Conservation (phyloP, 2,888 invertebrate species). For the Lasioglossum marginatum region DNA sequence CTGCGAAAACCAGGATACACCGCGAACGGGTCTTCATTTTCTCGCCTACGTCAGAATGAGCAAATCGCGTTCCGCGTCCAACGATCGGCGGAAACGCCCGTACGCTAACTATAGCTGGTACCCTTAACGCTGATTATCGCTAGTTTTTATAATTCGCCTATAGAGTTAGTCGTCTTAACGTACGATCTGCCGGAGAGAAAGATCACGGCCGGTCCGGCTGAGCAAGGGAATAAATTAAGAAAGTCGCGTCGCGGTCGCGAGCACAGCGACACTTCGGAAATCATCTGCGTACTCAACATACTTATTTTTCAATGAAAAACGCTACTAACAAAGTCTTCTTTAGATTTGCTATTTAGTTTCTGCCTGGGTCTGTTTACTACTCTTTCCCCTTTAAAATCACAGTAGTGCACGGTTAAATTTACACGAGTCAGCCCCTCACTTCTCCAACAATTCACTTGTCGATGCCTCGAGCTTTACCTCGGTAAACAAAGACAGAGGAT, state of each 20-base stretch:
- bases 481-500: not conserved
- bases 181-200: slow-evolving; percentile 60
- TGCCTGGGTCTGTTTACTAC: not conserved
- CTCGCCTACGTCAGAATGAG: slow-evolving; percentile 60
- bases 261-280: not conserved
- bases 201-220: slow-evolving; percentile 61
- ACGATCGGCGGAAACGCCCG: slow-evolving; percentile 66
- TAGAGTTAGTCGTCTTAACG: slow-evolving; percentile 62
- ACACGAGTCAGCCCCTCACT: not conserved
- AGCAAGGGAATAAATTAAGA: slow-evolving; percentile 67
- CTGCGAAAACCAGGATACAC: slow-evolving; percentile 40
- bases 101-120: slow-evolving; percentile 74
- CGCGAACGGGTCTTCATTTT: slow-evolving; percentile 36
- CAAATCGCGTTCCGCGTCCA: slow-evolving; percentile 48
- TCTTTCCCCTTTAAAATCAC: not conserved
- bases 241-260: slow-evolving; percentile 43
- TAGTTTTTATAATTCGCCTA: slow-evolving; percentile 73
- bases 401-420: not conserved
- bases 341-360: not conserved
- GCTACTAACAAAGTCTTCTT: not conserved
- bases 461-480: too few relatives aligned
- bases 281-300: too few relatives aligned
- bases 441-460: not conserved
- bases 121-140: slow-evolving; percentile 71
- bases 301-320: not conserved